Conservation (phyloP, 2,888 invertebrate genomes). For the Pantelozetes paolii region DNA sequence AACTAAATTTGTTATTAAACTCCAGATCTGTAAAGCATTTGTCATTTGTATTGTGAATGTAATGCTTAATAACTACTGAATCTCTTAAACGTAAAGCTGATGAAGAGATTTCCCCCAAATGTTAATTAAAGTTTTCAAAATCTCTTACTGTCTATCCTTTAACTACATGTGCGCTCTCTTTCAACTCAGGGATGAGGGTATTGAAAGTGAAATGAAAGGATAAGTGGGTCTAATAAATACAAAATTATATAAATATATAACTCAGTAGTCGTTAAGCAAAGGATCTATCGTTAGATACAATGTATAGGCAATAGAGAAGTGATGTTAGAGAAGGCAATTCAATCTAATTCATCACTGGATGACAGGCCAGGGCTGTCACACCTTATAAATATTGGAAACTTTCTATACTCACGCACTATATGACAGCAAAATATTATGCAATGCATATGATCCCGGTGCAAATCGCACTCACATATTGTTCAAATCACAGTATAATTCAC, state of each 20-base stretch:
- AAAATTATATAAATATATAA: not conserved
- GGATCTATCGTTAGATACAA: not conserved
- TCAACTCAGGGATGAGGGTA: not conserved
- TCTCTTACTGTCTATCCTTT: not conserved
- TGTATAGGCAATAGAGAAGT: not conserved
- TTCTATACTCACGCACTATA: not conserved
- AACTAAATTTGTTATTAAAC: not conserved
- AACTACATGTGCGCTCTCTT: not conserved
- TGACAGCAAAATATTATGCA: not conserved
- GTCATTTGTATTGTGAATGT: not conserved
- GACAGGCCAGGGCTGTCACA: constrained; percentile 17
- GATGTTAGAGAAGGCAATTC: not conserved
- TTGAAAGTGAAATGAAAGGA: not conserved
- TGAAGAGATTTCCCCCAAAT: constrained; percentile 11
- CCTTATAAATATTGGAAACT: constrained; percentile 11
- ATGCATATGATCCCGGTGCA: not conserved
- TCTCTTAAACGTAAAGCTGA: constrained; percentile 19
- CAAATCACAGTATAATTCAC: too few relatives aligned
- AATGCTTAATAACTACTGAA: constrained; percentile 2
- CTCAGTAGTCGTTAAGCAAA: not conserved
- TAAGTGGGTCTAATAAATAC: not conserved
- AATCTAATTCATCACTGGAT: constrained; percentile 7
- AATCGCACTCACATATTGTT: not conserved
- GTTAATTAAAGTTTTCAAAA: constrained; percentile 13
- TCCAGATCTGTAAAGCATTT: not conserved